Percentiles rank a stretch among this genome's conserved stretches.
Evolutionary conservation across 2,797 vertebrate genomes (phyloP).

Genomic region (Gymnocypris eckloni): DNA sequence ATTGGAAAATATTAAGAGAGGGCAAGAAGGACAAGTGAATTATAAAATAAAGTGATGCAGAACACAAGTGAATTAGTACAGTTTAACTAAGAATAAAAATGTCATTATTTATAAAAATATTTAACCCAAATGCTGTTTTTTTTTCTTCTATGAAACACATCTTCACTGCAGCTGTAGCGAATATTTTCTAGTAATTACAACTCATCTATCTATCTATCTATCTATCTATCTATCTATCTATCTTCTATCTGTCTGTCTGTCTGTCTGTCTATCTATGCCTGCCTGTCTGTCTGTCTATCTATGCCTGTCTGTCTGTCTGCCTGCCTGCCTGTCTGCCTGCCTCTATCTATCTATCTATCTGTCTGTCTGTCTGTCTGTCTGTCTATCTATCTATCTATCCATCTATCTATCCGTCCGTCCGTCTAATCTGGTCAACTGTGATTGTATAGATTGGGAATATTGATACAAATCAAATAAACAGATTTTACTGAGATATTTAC

Average conservation of each 20-base stretch:
- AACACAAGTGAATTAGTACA: not conserved
- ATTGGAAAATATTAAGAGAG: conserved; percentile 40
- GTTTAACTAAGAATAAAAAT: not conserved
- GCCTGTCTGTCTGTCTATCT: too few relatives aligned
- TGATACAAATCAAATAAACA: not conserved
- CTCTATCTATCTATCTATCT: too few relatives aligned
- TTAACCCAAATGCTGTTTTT: not conserved
- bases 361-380: too few relatives aligned
- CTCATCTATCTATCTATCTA: not conserved
- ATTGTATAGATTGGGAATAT: not conserved
- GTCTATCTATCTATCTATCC: too few relatives aligned
- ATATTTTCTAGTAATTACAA: too few relatives aligned
- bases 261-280: too few relatives aligned
- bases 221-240: not conserved
- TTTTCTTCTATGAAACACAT: not conserved
- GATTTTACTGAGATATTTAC: not conserved
- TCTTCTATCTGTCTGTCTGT: not conserved
- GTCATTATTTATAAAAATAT: not conserved
- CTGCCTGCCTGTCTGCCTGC: too few relatives aligned
- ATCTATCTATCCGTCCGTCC: not conserved
- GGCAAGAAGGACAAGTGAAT: not conserved
- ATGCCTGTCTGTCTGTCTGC: too few relatives aligned
- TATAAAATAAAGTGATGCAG: not conserved
- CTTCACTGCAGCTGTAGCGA: not conserved
- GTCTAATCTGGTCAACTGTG: not conserved